These are phyloP conservation scores for Heterodera filipjevi DNA, from an alignment of 2,888 invertebrate species.

Conservation along the genomic window DNA sequence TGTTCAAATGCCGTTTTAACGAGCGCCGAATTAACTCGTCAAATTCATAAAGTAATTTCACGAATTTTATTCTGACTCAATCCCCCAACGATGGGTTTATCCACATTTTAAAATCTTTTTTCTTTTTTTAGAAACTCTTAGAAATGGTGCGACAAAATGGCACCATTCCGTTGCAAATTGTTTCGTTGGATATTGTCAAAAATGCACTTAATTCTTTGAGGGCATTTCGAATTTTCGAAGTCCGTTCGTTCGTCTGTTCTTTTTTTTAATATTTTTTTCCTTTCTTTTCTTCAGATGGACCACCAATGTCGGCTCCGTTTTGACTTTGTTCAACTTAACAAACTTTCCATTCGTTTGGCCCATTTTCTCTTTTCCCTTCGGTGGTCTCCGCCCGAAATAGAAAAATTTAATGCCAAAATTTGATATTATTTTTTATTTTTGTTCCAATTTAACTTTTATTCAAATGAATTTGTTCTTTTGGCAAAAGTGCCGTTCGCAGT, in stretches of 20 bases:
- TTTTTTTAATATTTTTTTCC: too few relatives aligned
- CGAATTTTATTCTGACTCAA: background rate
- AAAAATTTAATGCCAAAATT: background rate
- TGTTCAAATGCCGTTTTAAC: background rate
- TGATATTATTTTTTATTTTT: background rate
- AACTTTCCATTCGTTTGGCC: background rate
- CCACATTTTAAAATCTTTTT: too few relatives aligned
- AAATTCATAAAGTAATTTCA: background rate
- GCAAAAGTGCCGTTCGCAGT: background rate
- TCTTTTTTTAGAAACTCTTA: background rate
- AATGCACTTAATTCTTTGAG: constrained; percentile 23
- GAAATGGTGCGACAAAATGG: background rate
- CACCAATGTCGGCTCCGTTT: background rate
- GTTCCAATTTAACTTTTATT: background rate
- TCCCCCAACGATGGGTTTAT: background rate
- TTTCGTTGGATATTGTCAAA: constrained; percentile 20
- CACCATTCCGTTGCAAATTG: constrained; percentile 24
- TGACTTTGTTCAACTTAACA: background rate
- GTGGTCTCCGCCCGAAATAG: background rate
- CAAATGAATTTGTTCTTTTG: background rate
- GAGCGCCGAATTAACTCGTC: background rate
- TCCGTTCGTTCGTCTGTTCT: background rate
- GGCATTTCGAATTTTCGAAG: background rate
- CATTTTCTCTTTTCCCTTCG: background rate
- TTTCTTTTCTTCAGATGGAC: background rate